Evolutionary conservation across 2,797 vertebrate species (phyloP).

Genomic region (Alosa sapidissima): DNA sequence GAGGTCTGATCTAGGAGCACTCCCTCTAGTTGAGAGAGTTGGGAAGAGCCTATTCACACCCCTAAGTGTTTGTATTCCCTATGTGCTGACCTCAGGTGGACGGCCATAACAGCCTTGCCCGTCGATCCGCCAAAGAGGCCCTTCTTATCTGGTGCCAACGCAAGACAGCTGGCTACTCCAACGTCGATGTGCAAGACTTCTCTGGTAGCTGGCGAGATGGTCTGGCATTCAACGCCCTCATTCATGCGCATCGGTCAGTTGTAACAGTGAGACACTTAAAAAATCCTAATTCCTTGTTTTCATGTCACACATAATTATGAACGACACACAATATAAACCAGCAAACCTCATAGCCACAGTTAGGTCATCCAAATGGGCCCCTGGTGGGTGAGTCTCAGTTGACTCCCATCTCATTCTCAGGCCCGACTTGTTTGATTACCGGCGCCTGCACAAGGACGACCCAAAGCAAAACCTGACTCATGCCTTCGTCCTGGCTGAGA

Average conservation of each 20-base stretch:
- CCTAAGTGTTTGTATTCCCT: neutral
- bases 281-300: neutral
- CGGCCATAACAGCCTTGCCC: conserved; percentile 73
- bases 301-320: neutral
- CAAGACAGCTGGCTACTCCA: conserved; percentile 82
- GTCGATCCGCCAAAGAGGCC: conserved; percentile 85
- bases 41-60: too few species aligned
- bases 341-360: neutral
- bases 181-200: conserved; percentile 84
- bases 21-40: too few species aligned
- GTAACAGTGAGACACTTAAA: neutral
- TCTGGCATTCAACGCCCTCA: conserved; percentile 87
- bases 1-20: neutral
- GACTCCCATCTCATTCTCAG: conserved; percentile 58
- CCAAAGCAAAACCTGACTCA: conserved; percentile 75
- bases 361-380: neutral
- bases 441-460: conserved; percentile 65
- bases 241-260: conserved; percentile 85
- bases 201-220: conserved; percentile 88
- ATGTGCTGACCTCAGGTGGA: conserved; percentile 66
- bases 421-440: conserved; percentile 85
- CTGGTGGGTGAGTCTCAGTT: neutral
- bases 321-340: neutral
- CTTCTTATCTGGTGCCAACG: conserved; percentile 89
- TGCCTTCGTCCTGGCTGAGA: conserved; percentile 82